Base-by-base conservation (phyloP, 2,888 invertebrate genomes). In the Pseudoips prasinana region DNA sequence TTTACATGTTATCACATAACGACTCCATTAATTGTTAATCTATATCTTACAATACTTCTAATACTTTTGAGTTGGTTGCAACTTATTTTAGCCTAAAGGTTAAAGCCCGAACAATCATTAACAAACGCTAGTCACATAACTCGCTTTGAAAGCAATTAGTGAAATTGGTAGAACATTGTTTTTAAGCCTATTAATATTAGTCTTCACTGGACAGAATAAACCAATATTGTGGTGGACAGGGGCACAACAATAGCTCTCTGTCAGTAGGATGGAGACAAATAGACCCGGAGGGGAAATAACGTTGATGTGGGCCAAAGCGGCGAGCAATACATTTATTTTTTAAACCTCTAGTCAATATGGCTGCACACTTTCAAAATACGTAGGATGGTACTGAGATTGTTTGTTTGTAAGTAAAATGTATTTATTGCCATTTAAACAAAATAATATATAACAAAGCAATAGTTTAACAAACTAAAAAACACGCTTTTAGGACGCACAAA, bases 231-330 rank as follows among this genome's bases (percentile, higher is more conserved):
- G 67, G 73, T 70, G 75, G 76, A 73, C 77, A 68, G 62, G 61
- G n/a, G 46, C 61, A 44, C 49, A 75, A 83, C 81, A 84, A 83
- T 84, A 71, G 72, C 68, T 81, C 77, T 75, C 71, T 74, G 83
- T 79, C 84, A 71, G 59, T 25, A 34, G 44, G 75, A 73, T 75
- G 60, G 65, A 76, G 85, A 84, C 72, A 82, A 82, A 84, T 83
- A 70, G 78, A 70, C 43, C 41, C 51, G 45, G 22, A 39, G 55
- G 35, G 32, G 35, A 45, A 44, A 45, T 46, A 44, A 43, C 43
- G 29, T 46, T 46, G 57, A 53, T 58, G 46, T 30, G 28, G 44
- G 37, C 28, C 39, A 46, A 44, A 32, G 27, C 38, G 48, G 29
- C 29, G 38, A 38, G 48, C 56, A 59, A 60, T 67, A 67, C 59